Evolutionary conservation across 64 coral and sea anemone species (phyloP), one percentile per base, ranked within the genome.

Genomic region (Dendrophyllia cribrosa): DNA sequence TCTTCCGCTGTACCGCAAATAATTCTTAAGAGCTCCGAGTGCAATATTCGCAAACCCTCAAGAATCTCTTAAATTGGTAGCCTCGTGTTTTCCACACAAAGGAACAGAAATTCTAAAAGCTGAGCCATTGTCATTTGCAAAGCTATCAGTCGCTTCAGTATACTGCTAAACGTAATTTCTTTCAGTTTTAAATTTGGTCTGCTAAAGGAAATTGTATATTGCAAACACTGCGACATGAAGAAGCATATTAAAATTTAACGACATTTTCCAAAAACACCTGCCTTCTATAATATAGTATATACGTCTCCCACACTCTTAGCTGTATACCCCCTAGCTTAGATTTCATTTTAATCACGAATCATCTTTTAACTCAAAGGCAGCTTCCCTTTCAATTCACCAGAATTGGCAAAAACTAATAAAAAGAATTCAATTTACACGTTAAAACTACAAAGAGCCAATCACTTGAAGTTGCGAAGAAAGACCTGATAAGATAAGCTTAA

Each of bases 201-300:
- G 20, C 44, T 21, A 21, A 60, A 43, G 56, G 20, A n/a, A 59
- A 43, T 47, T 16, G 26, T 24, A 23, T 84, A 44, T 46, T 68
- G 80, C 62, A 65, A 51, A 84, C 63, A 67, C 43, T 45, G 60
- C 47, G 51, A 84, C 43, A 66, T 16, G 63, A 67, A 50, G 63
- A 23, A 12, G 80, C 62, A 25, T 51, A 84, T 84, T 84, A 84
- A 84, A 84, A 26, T 84, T 84, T 84, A 84, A 84, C 48, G n/a
- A 45, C 16, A 68, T 12, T 23, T 84, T 23, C 6, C 60, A 17
- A 49, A 11, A 68, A 68, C 80, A 84, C 80, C 80, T 84, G 46
- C 9, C 12, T 20, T 20, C 15, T 44, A 73, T 25, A 73, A 46
- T 46, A 56, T n/a, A 12, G 8, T 16, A 63, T 65, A 84, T 67